Conservation (phyloP, 2,113 vertebrate species). For the Scopus umbretta region DNA sequence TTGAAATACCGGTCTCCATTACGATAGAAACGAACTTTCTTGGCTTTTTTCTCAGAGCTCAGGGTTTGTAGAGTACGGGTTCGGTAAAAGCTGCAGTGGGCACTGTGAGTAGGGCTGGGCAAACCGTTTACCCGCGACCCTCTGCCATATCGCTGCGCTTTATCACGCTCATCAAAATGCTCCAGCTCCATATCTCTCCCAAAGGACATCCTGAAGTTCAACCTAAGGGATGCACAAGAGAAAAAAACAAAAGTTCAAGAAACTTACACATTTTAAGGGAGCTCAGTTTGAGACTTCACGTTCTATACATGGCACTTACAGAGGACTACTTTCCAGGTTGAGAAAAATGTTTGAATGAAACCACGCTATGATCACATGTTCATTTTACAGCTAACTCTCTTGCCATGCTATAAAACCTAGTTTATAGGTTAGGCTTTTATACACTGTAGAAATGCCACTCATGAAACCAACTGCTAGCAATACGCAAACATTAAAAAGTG, state of each 20-base stretch:
- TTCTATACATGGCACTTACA: neutral
- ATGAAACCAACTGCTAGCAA: neutral
- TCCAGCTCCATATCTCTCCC: slow-evolving; percentile 92
- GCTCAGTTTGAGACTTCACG: neutral
- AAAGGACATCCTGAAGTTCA: slow-evolving; percentile 70
- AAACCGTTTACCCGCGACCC: slow-evolving; percentile 91
- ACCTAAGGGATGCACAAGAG: slow-evolving; percentile 44
- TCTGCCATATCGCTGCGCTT: slow-evolving; percentile 87
- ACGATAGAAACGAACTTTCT: slow-evolving; percentile 97
- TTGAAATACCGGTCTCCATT: slow-evolving; percentile 98
- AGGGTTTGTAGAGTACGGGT: slow-evolving; percentile 93
- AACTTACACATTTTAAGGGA: neutral
- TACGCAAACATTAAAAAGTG: neutral
- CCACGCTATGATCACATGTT: neutral
- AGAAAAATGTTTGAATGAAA: neutral
- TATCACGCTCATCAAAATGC: slow-evolving; percentile 96
- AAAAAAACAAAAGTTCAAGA: neutral
- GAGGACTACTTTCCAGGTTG: neutral
- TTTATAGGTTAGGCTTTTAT: neutral
- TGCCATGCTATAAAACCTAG: neutral
- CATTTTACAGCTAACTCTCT: neutral
- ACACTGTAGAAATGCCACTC: fast-evolving
- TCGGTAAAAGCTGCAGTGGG: slow-evolving; percentile 97
- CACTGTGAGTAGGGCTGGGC: slow-evolving; percentile 96
- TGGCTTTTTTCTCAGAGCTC: slow-evolving; percentile 95